Conservation (phyloP, 2,797 vertebrate species). For the Podarcis siculus region DNA sequence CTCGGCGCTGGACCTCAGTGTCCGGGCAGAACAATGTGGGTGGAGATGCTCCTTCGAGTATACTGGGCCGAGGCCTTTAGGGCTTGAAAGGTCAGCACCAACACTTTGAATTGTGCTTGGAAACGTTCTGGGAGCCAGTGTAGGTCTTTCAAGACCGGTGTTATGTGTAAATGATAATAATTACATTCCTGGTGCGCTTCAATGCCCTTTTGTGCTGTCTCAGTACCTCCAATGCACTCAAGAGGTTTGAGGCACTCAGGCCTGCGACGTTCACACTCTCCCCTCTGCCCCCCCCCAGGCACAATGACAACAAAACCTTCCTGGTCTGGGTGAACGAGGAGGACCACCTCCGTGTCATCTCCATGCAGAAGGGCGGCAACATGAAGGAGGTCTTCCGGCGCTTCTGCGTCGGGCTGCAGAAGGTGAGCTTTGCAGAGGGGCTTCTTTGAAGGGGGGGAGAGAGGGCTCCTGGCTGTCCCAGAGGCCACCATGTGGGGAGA, state of each 20-base stretch:
- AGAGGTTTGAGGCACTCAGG: too few relatives aligned
- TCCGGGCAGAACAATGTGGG: too few relatives aligned
- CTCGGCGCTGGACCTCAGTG: too few relatives aligned
- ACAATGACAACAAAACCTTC: slow-evolving; percentile 87
- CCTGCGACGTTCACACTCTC: not conserved
- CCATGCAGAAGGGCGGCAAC: slow-evolving; percentile 87
- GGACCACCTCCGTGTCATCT: slow-evolving; percentile 87
- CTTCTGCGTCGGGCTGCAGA: slow-evolving; percentile 87
- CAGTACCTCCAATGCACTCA: too few relatives aligned
- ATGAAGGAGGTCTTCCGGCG: slow-evolving; percentile 90
- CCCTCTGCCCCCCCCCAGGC: slow-evolving; percentile 70
- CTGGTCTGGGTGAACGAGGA: slow-evolving; percentile 89
- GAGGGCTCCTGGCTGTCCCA: not conserved
- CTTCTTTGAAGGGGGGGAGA: not conserved
- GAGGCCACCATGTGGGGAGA: fast-evolving
- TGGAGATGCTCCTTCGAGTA: too few relatives aligned
- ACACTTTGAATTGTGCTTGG: too few relatives aligned
- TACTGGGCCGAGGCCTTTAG: too few relatives aligned
- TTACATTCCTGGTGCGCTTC: not conserved
- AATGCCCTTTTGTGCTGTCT: not conserved
- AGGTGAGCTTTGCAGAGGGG: slow-evolving; percentile 72
- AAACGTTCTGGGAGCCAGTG: too few relatives aligned
- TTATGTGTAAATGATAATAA: not conserved
- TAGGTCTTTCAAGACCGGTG: too few relatives aligned
- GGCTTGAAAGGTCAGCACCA: too few relatives aligned